Evolutionary conservation across 2,113 vertebrate genomes (phyloP), one percentile per base, ranked within the genome.

Genomic region (Odocoileus virginianus): DNA sequence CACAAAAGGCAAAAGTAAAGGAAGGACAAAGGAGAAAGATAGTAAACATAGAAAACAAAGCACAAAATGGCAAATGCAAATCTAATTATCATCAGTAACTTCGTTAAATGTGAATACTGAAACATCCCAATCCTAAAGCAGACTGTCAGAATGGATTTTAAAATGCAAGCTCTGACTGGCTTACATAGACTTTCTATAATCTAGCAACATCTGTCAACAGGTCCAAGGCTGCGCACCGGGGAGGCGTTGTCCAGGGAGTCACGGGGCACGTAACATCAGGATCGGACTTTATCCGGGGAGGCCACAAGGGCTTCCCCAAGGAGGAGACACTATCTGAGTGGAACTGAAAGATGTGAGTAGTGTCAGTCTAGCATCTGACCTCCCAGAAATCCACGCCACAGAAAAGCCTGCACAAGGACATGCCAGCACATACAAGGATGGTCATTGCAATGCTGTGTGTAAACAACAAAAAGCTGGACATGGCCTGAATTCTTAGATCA

Each of bases 211-310:
- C 58, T 81, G 54, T 17, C 55, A 79, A 40, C 4, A 9, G 15
- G 71, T 8, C 50, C 55, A 61, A 27, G 17, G 67, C 4, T 19
- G 58, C 0, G 4, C 67, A 28, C 6, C 28, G 50, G 47, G 57
- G 33, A n/a, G 4, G 61, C 50, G 30, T 13, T 25, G 85, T n/a
- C 57, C 36, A 88, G 50, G 52, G 36, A 92, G 85, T 15, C 78
- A 40, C 0, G 14, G 60, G 60, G 17, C 4, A 2, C 2, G 21
- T 10, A 21, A 79, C 30, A 61, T 33, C 0, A 4, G 52, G n/a
- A 87, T 45, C 0, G 52, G 64, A 50, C 47, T 43, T n/a, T 25
- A 30, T 47, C 52, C 13, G 16, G 23, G 45, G 64, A 36, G 58
- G 52, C 60, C 67, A 40, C 43, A n/a, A 27, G n/a, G 58, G 76